These are phyloP conservation scores for Hycleus cichorii DNA, from an alignment of 1,140 invertebrate genomes.

Conservation along the genomic window DNA sequence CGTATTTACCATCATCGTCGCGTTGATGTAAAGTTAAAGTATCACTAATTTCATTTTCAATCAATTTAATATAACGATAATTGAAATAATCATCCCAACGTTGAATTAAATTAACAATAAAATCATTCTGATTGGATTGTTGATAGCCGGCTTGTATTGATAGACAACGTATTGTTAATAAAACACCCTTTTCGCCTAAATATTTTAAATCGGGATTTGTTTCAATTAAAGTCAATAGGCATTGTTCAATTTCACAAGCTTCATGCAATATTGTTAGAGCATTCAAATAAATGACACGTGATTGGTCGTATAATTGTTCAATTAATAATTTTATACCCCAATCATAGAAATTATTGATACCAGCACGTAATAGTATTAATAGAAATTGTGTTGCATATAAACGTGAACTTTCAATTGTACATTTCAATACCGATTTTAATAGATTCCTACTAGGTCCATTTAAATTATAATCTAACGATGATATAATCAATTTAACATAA, in stretches of 20 bases:
- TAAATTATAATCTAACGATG: slow-evolving; percentile 76
- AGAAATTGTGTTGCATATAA: slow-evolving; percentile 88
- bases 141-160: slow-evolving; percentile 63
- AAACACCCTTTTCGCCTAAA: slow-evolving; percentile 73
- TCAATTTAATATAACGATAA: slow-evolving; percentile 77
- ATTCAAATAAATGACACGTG: slow-evolving; percentile 63
- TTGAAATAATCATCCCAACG: slow-evolving; percentile 70
- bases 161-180: slow-evolving; percentile 76
- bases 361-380: slow-evolving; percentile 70
- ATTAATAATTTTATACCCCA: slow-evolving; percentile 82
- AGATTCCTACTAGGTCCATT: slow-evolving; percentile 66
- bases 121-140: slow-evolving; percentile 58
- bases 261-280: slow-evolving; percentile 84
- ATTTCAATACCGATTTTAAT: slow-evolving; percentile 59
- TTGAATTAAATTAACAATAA: slow-evolving; percentile 63
- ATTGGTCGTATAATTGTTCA: slow-evolving; percentile 72
- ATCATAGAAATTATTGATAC: slow-evolving; percentile 51
- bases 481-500: slow-evolving; percentile 87
- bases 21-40: slow-evolving; percentile 77
- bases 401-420: slow-evolving; percentile 63
- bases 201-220: slow-evolving; percentile 66
- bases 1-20: slow-evolving; percentile 71
- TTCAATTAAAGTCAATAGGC: slow-evolving; percentile 69
- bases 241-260: slow-evolving; percentile 80
- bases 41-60: slow-evolving; percentile 83